Base-by-base conservation (phyloP, 2,888 invertebrate genomes). In the Tetragnatha montana region DNA sequence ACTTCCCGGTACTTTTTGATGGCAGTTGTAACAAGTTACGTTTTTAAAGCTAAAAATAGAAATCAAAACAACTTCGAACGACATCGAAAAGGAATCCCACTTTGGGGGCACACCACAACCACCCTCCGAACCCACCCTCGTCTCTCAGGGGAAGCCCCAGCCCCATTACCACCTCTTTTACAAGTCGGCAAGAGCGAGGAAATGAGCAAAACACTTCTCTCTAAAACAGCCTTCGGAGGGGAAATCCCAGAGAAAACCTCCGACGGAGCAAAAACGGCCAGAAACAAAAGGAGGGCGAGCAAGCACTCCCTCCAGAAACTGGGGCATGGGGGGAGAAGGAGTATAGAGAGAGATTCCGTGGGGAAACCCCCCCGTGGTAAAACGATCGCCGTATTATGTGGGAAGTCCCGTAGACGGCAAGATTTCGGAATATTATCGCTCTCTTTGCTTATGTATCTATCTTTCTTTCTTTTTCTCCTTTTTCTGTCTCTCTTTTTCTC, bases 161-260 rank as follows among this genome's bases (percentile, higher is more conserved):
- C 10, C 60, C 60, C 60, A 60, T 60, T 60, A 7, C 60, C 12
- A 60, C 49, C 50, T 35, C 74, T 49, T 69, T 76, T 76, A 69
- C 75, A 84, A 84, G 68, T 68, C 84, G 35, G 68, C 76, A 75
- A 17, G 50, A 49, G 21, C n/a, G 22, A 0, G 12, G 60, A 70
- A 85, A 85, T 85, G 85, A 85, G 85, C 78, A 79, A 35, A 22
- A 17, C 60, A 19, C 73, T 82, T 73, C 17, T 85, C 22, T 51
- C 21, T n/a, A 21, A 85, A 85, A 85, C 78, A 51, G 70, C 70
- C 70, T 85, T 79, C 35, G 21, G 8, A 35, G n/a, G 14, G 8
- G 60, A 12, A 50, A 22, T 8, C 60, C 17, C 35, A 35, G 35
- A 35, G 35, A 35, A 1, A n/a, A n/a, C n/a, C n/a, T n/a, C n/a